Evolutionary conservation across 2,113 vertebrate genomes (phyloP), one percentile per base, ranked within the genome.

Genomic region (Alligator mississippiensis): DNA sequence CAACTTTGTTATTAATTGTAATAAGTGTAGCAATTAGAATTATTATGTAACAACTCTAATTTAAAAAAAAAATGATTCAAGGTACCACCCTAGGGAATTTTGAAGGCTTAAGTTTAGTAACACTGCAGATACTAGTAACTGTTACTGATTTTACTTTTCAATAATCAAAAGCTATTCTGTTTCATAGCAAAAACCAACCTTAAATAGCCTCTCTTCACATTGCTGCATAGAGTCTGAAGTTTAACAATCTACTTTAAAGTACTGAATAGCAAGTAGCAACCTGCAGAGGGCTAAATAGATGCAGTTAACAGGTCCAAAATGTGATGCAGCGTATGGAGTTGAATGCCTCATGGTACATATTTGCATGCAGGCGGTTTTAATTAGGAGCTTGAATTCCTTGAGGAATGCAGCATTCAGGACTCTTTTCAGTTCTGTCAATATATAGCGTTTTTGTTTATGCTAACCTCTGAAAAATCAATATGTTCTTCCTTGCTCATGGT

Each of bases 321-420:
- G 80, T n/a, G 60, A 80, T 74, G 85, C 74, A 96, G 82, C 96
- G 96, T 97, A 96, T 97, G 97, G 93, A 93, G 22, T 80, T 82
- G 88, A 90, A 80, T 92, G 85, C 81, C 94, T 97, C 77, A 87
- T 88, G 93, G 92, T 95, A 95, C 84, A 91, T 84, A 96, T 95
- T 96, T 96, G 90, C 96, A 97, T 97, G 94, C 93, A 91, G 93
- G 96, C 95, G 89, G 94, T 97, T 98, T 98, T 97, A 97, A 97
- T 98, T 97, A 98, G 92, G 92, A 95, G 94, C 97, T 96, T 96
- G 85, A 96, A 85, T 97, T 97, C 97, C 84, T 61, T 80, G 95
- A 96, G 96, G 96, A 96, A 86, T 93, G 91, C 93, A 96, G 94
- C 92, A 85, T 93, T 96, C 92, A 94, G 80, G 93, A 85, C 79